These are phyloP conservation scores for Uromys caudimaculatus DNA, from an alignment of 2,797 vertebrate species.

Conservation along the genomic window DNA sequence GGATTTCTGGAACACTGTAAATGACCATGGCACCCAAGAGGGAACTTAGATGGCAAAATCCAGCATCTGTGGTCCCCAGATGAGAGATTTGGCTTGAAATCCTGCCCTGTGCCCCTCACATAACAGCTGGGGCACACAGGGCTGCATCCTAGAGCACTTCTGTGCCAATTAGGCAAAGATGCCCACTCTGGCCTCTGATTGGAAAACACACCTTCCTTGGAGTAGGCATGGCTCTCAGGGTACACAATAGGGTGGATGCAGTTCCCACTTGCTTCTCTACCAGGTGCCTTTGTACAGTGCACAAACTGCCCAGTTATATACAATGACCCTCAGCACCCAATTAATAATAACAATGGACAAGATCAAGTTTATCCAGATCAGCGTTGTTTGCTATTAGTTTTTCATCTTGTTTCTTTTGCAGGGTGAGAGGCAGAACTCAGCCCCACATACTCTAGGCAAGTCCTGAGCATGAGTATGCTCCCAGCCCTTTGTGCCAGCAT, in stretches of 20 bases:
- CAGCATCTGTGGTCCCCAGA: neutral
- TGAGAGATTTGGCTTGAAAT: neutral
- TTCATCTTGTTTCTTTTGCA: neutral
- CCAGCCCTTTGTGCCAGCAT: neutral
- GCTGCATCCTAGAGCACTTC: neutral
- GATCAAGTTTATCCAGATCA: neutral
- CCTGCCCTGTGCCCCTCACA: neutral
- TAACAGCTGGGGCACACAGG: neutral
- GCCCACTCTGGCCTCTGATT: neutral
- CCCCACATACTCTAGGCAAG: neutral
- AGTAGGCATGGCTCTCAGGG: neutral
- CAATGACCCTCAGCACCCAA: neutral
- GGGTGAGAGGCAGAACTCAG: neutral
- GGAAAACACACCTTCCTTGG: neutral
- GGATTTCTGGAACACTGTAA: constrained; percentile 20
- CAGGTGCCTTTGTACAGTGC: neutral
- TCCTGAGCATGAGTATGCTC: neutral
- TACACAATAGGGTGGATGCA: neutral
- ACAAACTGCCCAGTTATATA: rapidly evolving
- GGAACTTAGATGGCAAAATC: neutral
- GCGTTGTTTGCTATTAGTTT: neutral
- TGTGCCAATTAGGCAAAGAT: neutral
- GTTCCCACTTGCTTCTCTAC: too few species aligned
- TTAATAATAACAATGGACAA: neutral
- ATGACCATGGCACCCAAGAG: constrained; percentile 19